Evolutionary conservation across 1,140 invertebrate genomes (phyloP), one percentile per base, ranked within the genome.

Genomic region (Drosophila baimaii): DNA sequence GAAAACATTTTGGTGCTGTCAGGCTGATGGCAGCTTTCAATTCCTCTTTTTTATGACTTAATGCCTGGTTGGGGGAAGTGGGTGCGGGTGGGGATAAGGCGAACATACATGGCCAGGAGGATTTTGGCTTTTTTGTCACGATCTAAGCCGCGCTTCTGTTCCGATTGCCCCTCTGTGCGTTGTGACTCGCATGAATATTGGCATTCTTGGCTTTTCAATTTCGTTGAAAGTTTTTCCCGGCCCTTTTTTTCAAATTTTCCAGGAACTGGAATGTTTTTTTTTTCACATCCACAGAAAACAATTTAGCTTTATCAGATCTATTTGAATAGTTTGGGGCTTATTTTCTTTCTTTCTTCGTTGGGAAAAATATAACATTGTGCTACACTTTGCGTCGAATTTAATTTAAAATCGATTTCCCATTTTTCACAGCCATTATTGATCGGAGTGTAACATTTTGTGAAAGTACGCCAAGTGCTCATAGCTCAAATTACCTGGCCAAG

Each of bases 401-500:
- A 17, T 27, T 49, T 49, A 12, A 12, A 6, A 29, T 27, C 3
- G 25, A 17, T 49, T 49, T 21, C 19, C 17, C 17, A 9, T 9
- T n/a, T 35, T 15, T 21, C 13, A 15, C 8, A 2, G 19, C 19
- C 19, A 3, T 39, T 55, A 56, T 43, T 39, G 19, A 54, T 35
- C 19, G 2, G 33, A 54, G 51, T 64, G 19, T 9, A n/a, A 49
- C 47, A 54, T 13, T 79, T 71, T 43, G 73, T 44, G 19, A 70
- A 61, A 73, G 71, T 76, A 41, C 23, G 49, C n/a, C 57, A 51
- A 62, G 35, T 61, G 73, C 47, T 61, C 69, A 81, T 81, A 81
- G 82, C 65, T 85, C 82, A 85, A 85, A 85, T 85, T 86, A 85
- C 81, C 82, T 86, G 74, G 21, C 63, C 78, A 81, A 85, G 81